A percentile compares a stretch with the other conserved stretches of the same genome.
phyloP scores from a whole-genome alignment of 2,797 vertebrate species.

The Poeciliopsis turneri region DNA sequence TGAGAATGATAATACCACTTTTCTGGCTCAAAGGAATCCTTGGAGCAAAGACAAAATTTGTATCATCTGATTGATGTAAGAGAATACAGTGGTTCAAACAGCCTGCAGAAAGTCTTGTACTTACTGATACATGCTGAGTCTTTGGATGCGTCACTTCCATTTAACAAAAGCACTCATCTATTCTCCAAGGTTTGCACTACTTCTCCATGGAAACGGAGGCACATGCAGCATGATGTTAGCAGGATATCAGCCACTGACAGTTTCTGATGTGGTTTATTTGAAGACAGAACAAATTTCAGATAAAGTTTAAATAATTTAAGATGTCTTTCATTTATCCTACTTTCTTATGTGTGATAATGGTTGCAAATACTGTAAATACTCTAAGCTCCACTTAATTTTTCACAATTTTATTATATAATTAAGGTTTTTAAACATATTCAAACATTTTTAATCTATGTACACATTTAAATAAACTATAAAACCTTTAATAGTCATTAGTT shows the following conservation, averaged over 20 bases:
- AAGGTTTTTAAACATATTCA: not conserved
- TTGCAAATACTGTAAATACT: not conserved
- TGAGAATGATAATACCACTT: not conserved
- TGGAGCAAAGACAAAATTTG: not conserved
- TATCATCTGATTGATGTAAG: not conserved
- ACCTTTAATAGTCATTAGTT: not conserved
- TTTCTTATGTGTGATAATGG: too few species aligned
- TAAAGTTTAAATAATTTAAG: not conserved
- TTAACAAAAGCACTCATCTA: conserved; percentile 45
- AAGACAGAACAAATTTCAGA: conserved; percentile 17
- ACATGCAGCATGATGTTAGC: conserved; percentile 28
- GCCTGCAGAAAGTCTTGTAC: conserved; percentile 30
- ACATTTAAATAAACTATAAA: not conserved
- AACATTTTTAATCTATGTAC: conserved; percentile 6
- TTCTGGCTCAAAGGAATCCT: not conserved
- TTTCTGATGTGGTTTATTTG: conserved; percentile 42
- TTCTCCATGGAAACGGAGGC: conserved; percentile 66
- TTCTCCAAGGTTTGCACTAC: conserved; percentile 52
- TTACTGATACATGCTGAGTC: conserved; percentile 39
- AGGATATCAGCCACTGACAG: conserved; percentile 34
- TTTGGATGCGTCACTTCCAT: conserved; percentile 67
- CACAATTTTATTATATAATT: not conserved
- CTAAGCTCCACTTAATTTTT: not conserved
- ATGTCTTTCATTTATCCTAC: not conserved
- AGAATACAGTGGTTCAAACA: not conserved